phyloP scores from a whole-genome alignment of 2,797 vertebrate genomes.

The Delichon dasypus region DNA sequence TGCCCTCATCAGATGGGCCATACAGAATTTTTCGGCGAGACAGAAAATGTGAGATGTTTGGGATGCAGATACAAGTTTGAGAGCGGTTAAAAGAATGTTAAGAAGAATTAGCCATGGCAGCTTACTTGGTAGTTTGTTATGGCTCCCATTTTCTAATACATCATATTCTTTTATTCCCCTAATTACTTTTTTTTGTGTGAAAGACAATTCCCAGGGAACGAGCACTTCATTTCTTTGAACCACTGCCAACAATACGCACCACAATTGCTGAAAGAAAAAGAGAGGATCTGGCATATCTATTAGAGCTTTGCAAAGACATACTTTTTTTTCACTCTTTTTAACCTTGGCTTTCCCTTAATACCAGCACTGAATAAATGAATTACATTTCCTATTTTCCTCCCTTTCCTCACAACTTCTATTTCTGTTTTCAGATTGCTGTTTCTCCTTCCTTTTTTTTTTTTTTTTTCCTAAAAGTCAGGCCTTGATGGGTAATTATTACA shows the following conservation, averaged over 20 bases:
- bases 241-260: slow-evolving; percentile 62
- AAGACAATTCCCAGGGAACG: slow-evolving; percentile 71
- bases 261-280: slow-evolving; percentile 61
- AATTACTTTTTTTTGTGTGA: slow-evolving; percentile 66
- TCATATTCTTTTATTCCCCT: slow-evolving; percentile 61
- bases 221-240: slow-evolving; percentile 69
- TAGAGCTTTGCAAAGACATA: slow-evolving; percentile 66
- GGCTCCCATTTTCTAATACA: slow-evolving; percentile 69
- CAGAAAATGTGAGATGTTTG: slow-evolving; percentile 45
- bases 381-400: slow-evolving; percentile 37
- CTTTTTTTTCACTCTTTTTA: slow-evolving; percentile 50
- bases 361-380: slow-evolving; percentile 63
- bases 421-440: slow-evolving; percentile 50
- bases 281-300: slow-evolving; percentile 66
- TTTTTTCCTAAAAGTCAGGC: slow-evolving; percentile 13
- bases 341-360: slow-evolving; percentile 68
- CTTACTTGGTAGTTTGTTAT: slow-evolving; percentile 60
- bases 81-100: slow-evolving; percentile 19
- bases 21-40: slow-evolving; percentile 34
- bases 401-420: slow-evolving; percentile 62
- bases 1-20: slow-evolving; percentile 64
- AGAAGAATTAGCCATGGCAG: slow-evolving; percentile 62
- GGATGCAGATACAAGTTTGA: slow-evolving; percentile 46
- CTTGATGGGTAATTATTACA: slow-evolving; percentile 72
- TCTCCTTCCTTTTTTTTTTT: slow-evolving; percentile 42